Percentiles rank a stretch among this genome's conserved stretches.
Evolutionary conservation across 2,797 vertebrate species (phyloP).

Genomic region (Zenarchopterus dispar): DNA sequence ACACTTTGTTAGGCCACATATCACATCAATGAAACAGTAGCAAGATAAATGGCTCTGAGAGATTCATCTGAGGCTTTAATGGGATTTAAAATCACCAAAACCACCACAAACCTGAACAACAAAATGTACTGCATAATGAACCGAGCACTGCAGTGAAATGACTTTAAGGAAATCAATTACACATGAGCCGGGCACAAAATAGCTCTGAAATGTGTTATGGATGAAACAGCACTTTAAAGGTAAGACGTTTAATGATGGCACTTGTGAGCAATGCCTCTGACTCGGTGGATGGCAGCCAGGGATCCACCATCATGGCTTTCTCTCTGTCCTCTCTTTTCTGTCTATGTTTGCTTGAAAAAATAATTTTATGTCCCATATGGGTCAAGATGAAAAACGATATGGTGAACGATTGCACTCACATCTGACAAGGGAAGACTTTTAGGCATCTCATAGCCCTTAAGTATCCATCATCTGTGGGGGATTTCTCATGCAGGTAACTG

Average conservation of each 20-base stretch:
- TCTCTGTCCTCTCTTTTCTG: conserved; percentile 33
- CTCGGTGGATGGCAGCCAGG: conserved; percentile 60
- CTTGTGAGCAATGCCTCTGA: conserved; percentile 58
- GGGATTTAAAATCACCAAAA: conserved; percentile 71
- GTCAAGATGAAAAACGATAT: conserved; percentile 59
- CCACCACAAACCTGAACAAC: conserved; percentile 61
- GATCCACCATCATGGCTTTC: conserved; percentile 50
- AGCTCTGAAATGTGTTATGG: conserved; percentile 63
- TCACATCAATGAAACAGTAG: conserved; percentile 67
- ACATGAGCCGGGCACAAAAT: conserved; percentile 61
- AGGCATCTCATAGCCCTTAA: conserved; percentile 44
- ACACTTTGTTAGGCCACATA: conserved; percentile 48
- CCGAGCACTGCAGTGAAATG: conserved; percentile 63
- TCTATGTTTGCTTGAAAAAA: conserved; percentile 43
- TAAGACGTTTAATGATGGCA: conserved; percentile 65
- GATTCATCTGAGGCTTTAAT: conserved; percentile 60
- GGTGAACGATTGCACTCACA: conserved; percentile 42
- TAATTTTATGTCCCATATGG: conserved; percentile 46
- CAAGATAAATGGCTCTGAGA: conserved; percentile 67
- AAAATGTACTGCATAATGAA: conserved; percentile 75
- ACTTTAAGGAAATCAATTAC: conserved; percentile 76
- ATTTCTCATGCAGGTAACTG: conserved; percentile 37
- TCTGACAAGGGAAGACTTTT: conserved; percentile 44
- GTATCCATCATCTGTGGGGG: conserved; percentile 48
- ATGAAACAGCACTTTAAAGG: conserved; percentile 66